Evolutionary conservation across 2,888 invertebrate species (phyloP).

Genomic region (Proisotoma minuta): DNA sequence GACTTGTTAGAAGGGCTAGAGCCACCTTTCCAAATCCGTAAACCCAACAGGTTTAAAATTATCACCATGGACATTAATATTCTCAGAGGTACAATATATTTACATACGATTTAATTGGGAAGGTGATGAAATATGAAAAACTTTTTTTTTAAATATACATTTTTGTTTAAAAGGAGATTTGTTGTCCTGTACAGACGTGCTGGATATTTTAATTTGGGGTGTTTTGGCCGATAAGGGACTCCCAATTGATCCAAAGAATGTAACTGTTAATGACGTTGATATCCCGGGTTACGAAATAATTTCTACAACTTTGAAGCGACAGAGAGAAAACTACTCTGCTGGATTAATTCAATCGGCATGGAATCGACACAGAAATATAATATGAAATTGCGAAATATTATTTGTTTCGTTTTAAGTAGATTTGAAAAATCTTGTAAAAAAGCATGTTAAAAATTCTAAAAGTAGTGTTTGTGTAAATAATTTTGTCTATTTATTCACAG

Average conservation of each 20-base stretch:
- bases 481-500: too few species aligned
- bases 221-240: constrained; percentile 95
- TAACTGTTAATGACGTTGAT: constrained; percentile 76
- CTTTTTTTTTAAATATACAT: too few species aligned
- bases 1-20: constrained; percentile 94
- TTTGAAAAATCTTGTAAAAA: too few species aligned
- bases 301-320: constrained; percentile 85
- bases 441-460: too few species aligned
- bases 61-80: constrained; percentile 98
- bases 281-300: constrained; percentile 89
- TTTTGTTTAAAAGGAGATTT: too few species aligned
- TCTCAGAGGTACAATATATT: constrained; percentile 89
- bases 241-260: constrained; percentile 82
- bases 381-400: too few species aligned
- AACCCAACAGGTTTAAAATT: constrained; percentile 91
- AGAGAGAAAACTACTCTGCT: constrained; percentile 94
- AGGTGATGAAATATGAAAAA: too few species aligned
- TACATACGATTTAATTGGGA: too few species aligned
- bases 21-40: constrained; percentile 93
- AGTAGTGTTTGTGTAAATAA: too few species aligned
- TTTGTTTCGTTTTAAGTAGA: too few species aligned
- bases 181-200: constrained; percentile 96
- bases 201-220: constrained; percentile 96
- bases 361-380: constrained; percentile 4
- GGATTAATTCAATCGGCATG: constrained; percentile 72